Percentiles rank a stretch among this genome's conserved stretches.
Evolutionary conservation across 2,797 vertebrate species (phyloP).

Genomic region (Hydrocynus forskahlii): DNA sequence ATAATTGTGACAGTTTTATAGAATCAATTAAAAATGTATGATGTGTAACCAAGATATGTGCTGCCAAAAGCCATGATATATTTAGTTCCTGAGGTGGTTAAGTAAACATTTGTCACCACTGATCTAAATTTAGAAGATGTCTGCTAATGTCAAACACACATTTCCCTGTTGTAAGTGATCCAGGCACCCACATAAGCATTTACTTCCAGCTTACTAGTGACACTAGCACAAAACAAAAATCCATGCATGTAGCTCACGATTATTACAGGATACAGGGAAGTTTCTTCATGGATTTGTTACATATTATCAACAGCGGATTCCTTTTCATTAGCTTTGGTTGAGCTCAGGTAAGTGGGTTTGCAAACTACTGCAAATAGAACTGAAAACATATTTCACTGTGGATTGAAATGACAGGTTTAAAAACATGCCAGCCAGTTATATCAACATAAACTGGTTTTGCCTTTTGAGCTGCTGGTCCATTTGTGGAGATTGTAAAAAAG

Average conservation of each 20-base stretch:
- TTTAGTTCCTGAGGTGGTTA: slow-evolving; percentile 57
- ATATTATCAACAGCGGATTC: background rate
- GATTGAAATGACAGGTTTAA: too few relatives aligned
- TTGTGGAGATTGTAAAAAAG: background rate
- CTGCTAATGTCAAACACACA: slow-evolving; percentile 56
- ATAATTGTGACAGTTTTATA: too few relatives aligned
- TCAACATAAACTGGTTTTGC: background rate
- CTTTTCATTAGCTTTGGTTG: background rate
- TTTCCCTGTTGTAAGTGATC: slow-evolving; percentile 28
- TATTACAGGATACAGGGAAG: background rate
- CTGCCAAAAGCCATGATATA: slow-evolving; percentile 51
- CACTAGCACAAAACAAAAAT: background rate
- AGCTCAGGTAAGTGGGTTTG: slow-evolving; percentile 19
- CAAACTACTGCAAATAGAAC: background rate
- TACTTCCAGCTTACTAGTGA: slow-evolving; percentile 46
- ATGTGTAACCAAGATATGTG: background rate
- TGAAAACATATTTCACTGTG: background rate
- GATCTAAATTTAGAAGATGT: slow-evolving; percentile 68
- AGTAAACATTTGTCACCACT: slow-evolving; percentile 62
- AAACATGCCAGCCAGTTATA: background rate
- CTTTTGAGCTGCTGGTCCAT: background rate
- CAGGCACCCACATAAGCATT: slow-evolving; percentile 30
- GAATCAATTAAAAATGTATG: background rate
- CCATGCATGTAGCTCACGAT: too few relatives aligned
- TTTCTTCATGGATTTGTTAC: background rate